These are phyloP conservation scores for Drosophila parvula DNA, from an alignment of 1,140 invertebrate species.

Conservation along the genomic window DNA sequence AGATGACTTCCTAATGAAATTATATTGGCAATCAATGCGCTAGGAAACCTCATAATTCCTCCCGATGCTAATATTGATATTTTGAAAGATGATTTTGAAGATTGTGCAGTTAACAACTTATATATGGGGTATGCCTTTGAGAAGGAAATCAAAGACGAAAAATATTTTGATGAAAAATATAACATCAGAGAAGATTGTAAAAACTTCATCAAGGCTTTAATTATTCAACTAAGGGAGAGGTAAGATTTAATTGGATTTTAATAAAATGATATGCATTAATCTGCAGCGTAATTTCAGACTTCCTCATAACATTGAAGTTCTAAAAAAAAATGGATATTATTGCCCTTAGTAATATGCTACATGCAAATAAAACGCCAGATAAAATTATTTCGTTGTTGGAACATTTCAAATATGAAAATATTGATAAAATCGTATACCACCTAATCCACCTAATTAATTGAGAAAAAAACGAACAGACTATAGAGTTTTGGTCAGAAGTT, in stretches of 20 bases:
- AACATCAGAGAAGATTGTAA: constrained; percentile 1
- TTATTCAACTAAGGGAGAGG: background rate
- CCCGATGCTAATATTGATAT: constrained; percentile 10
- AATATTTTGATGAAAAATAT: constrained; percentile 1
- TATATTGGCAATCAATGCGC: constrained; percentile 10
- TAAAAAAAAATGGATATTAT: too few relatives aligned
- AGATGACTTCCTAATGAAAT: constrained; percentile 7
- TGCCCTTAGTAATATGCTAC: too few relatives aligned
- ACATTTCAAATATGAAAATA: too few relatives aligned
- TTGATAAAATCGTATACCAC: too few relatives aligned
- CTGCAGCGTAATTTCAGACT: background rate
- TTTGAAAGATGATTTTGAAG: background rate
- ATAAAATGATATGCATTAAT: background rate
- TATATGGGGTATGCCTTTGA: constrained; percentile 9
- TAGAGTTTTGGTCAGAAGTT: too few relatives aligned
- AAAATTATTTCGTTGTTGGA: too few relatives aligned
- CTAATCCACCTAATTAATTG: too few relatives aligned
- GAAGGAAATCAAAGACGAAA: constrained; percentile 9
- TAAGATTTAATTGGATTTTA: constrained; percentile 2
- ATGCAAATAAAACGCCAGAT: too few relatives aligned
- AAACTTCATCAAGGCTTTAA: background rate
- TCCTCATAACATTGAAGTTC: background rate
- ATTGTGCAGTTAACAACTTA: constrained; percentile 8
- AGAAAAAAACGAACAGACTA: too few relatives aligned
- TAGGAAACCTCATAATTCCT: constrained; percentile 14